Evolutionary conservation across 2,113 vertebrate species (phyloP), one percentile per base, ranked within the genome.

Genomic region (Silurus meridionalis): DNA sequence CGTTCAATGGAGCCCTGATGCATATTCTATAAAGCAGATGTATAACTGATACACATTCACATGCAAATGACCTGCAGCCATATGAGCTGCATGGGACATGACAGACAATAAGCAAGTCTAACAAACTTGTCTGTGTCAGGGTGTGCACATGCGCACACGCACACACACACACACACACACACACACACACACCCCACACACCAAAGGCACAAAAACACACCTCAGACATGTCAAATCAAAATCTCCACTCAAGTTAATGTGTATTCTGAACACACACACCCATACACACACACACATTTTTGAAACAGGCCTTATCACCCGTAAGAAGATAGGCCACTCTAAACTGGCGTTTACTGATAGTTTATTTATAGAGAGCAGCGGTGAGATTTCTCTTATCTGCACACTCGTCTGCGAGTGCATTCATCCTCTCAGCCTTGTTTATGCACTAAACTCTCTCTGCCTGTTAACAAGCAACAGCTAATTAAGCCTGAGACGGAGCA

Each of bases 381-480:
- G 83, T 77, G 83, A 78, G 80, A 87, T 86, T 89, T 87, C 82
- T 86, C 86, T 89, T 89, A 89, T 87, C 83, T 80, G 52, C n/a
- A 37, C 66, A 71, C 86, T 89, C 66, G 50, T 74, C 85, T 87
- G 78, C 23, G 64, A 81, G 80, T 74, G 83, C 81, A 86, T 87
- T 85, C 84, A 89, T 83, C 83, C 88, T 79, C 82, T 85, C 86
- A 86, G 84, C 83, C 75, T 82, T 89, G 88, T 89, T 87, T 87
- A 87, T 89, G 80, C 72, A 25, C 88, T 89, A 87, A 89, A 87
- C 83, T 83, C 83, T 85, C 86, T 37, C 80, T 86, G 86, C 80
- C 86, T 89, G 88, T 89, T 89, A 89, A 91, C 86, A 89, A 85
- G 88, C 88, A 87, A 85, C 21, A 88, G 71, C 87, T 90, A 92